phyloP scores from a whole-genome alignment of 2,888 invertebrate species.

The Stictocephala bisonia region DNA sequence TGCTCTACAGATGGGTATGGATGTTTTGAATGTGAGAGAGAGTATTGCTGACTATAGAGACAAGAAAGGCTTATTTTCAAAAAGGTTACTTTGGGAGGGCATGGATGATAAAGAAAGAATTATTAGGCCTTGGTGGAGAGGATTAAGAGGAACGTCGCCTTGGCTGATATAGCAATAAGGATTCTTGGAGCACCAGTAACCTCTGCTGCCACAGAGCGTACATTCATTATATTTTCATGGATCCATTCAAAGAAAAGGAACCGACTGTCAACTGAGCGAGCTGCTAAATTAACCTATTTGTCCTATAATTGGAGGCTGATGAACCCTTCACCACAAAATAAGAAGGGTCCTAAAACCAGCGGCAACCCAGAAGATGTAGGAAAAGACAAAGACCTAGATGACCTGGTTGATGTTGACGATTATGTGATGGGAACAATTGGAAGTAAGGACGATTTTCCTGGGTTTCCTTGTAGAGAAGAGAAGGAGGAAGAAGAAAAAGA shows the following conservation, averaged over 20 bases:
- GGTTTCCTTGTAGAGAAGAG: no score
- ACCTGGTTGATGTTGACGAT: no score
- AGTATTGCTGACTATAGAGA: slow-evolving; percentile 43
- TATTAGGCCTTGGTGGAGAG: slow-evolving; percentile 21
- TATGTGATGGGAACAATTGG: no score
- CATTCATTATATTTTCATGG: slow-evolving; percentile 57
- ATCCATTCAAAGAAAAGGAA: slow-evolving; percentile 59
- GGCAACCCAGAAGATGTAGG: background rate
- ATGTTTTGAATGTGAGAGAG: slow-evolving; percentile 6
- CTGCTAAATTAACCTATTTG: slow-evolving; percentile 50
- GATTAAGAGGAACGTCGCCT: slow-evolving; percentile 12
- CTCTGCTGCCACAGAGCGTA: slow-evolving; percentile 56
- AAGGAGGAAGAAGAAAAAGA: no score
- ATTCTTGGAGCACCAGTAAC: slow-evolving; percentile 22
- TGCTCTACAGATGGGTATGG: slow-evolving; percentile 24
- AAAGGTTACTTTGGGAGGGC: slow-evolving; percentile 50
- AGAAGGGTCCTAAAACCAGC: no score
- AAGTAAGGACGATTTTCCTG: no score
- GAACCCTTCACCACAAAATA: background rate
- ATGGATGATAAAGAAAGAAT: slow-evolving; percentile 6
- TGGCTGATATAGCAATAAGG: slow-evolving; percentile 16
- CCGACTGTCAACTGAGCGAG: slow-evolving; percentile 54
- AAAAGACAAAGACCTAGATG: no score
- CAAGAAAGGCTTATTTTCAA: slow-evolving; percentile 36
- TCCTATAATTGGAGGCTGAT: slow-evolving; percentile 28